Evolutionary conservation across 2,888 invertebrate genomes (phyloP).

Genomic region (Lamellibrachia satsuma): DNA sequence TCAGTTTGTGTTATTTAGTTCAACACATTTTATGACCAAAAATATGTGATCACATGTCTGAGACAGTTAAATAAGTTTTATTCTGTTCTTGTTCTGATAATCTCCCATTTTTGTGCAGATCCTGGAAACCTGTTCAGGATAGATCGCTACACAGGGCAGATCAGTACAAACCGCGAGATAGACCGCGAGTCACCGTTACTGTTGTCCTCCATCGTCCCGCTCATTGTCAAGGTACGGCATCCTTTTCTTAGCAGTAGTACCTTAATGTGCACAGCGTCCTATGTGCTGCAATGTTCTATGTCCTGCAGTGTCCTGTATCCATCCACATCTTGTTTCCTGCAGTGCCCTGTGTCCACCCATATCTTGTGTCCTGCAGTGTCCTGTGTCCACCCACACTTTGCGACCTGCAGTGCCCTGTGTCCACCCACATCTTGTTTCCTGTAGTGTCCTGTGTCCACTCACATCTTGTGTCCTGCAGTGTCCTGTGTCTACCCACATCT

Average conservation of each 20-base stretch:
- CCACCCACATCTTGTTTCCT: background rate
- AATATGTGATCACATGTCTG: background rate
- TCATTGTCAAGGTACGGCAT: background rate
- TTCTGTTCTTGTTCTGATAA: background rate
- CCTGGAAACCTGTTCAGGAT: constrained; percentile 2
- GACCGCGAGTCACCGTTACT: background rate
- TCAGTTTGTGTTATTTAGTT: background rate
- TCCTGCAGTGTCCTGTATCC: background rate
- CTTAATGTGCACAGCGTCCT: no score
- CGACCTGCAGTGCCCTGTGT: background rate
- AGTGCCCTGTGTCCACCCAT: background rate
- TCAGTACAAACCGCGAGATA: background rate
- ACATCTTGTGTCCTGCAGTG: background rate
- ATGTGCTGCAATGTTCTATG: background rate
- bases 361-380: background rate
- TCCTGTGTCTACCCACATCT: background rate
- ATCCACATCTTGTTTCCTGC: background rate
- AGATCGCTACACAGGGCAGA: background rate
- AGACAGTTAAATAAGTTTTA: background rate
- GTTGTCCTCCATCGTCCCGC: background rate
- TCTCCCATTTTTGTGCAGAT: background rate
- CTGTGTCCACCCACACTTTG: background rate
- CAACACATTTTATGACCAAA: background rate
- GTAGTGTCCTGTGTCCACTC: background rate
- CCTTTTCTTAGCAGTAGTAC: no score